These are phyloP conservation scores for Sakesphorus luctuosus DNA, from an alignment of 2,113 vertebrate species.

Conservation along the genomic window DNA sequence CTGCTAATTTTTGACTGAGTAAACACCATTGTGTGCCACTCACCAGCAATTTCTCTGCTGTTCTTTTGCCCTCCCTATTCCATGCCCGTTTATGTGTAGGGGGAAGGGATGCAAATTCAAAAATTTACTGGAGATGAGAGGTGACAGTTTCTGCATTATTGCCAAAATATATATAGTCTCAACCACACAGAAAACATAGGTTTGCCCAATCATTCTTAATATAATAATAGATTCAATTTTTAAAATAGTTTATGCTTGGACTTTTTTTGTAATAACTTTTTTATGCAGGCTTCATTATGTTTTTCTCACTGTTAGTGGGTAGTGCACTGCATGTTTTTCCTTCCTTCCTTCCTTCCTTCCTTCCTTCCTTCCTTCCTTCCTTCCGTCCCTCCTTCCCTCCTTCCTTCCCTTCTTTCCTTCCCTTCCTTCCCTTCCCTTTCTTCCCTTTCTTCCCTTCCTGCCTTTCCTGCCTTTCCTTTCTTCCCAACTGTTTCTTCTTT, in stretches of 20 bases:
- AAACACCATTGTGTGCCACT: neutral
- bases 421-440: too few species aligned
- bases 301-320: neutral
- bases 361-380: too few species aligned
- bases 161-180: neutral
- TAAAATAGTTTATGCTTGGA: neutral
- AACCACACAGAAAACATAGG: accelerated
- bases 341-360: too few species aligned
- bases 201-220: neutral
- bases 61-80: neutral
- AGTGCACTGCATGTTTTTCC: too few species aligned
- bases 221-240: neutral
- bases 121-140: neutral
- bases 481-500: neutral
- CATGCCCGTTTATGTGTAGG: neutral
- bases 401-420: too few species aligned
- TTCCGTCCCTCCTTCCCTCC: neutral
- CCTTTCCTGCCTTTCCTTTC: too few species aligned
- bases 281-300: neutral
- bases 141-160: neutral
- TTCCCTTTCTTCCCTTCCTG: neutral
- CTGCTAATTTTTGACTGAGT: neutral
- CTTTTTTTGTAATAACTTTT: neutral
- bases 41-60: neutral
- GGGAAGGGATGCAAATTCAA: neutral